Percentiles rank a stretch among this genome's conserved stretches.
Conservation (phyloP, 2,113 vertebrate species). For the Pedionomus torquatus region DNA sequence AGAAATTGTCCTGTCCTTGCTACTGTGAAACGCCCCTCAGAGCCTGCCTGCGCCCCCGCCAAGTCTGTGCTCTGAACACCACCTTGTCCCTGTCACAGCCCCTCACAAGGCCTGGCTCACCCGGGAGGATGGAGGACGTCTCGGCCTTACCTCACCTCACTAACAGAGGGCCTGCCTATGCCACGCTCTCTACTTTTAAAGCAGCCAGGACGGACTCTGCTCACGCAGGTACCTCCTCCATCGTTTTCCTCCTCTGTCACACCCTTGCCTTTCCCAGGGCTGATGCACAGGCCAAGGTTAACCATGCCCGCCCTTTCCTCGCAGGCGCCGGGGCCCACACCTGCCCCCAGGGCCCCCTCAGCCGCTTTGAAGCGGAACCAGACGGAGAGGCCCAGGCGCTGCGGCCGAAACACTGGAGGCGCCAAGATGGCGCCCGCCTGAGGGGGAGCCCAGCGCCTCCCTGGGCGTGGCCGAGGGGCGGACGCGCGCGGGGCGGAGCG, state of each 20-base stretch:
- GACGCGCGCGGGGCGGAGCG: no score
- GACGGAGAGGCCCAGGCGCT: fast-evolving
- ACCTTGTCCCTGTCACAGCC: fast-evolving
- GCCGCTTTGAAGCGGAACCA: neutral
- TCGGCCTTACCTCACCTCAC: neutral
- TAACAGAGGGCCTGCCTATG: fast-evolving
- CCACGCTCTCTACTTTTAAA: neutral
- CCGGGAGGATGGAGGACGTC: fast-evolving
- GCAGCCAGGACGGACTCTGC: fast-evolving
- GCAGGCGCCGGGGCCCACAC: no score
- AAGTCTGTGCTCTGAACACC: fast-evolving
- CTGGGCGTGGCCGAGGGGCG: no score
- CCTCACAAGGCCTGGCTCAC: neutral
- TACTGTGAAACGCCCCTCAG: neutral
- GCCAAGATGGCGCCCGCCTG: no score
- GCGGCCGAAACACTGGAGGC: no score
- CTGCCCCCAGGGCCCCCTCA: fast-evolving
- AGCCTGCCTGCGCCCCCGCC: fast-evolving
- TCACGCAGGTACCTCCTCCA: neutral
- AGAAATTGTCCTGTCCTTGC: fast-evolving
- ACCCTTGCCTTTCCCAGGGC: neutral
- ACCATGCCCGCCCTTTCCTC: no score
- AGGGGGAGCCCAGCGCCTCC: fast-evolving
- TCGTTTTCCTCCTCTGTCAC: fast-evolving
- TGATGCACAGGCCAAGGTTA: fast-evolving